A percentile compares a stretch with the other conserved stretches of the same genome.
phyloP scores from a whole-genome alignment of 2,888 invertebrate genomes.

The Epistrophe eligans region DNA sequence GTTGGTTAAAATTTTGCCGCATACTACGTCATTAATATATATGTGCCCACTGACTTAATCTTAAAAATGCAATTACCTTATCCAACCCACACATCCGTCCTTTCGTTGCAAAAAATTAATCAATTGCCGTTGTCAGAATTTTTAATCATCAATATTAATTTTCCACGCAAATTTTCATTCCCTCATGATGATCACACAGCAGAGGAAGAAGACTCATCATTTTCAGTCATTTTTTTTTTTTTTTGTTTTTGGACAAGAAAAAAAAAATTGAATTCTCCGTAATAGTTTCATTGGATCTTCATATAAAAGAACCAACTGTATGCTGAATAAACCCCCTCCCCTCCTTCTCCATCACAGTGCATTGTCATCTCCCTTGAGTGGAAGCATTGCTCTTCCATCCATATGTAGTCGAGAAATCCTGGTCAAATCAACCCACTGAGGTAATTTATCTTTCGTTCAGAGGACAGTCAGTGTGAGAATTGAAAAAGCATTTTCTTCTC shows the following conservation, averaged over 20 bases:
- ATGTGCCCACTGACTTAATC: slow-evolving; percentile 9
- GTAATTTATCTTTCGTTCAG: slow-evolving; percentile 75
- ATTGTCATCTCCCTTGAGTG: slow-evolving; percentile 58
- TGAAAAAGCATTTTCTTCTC: slow-evolving; percentile 37
- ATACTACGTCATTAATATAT: background rate
- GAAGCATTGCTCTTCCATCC: slow-evolving; percentile 23
- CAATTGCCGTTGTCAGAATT: slow-evolving; percentile 42
- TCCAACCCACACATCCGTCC: background rate
- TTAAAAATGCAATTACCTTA: slow-evolving; percentile 26
- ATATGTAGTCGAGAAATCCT: slow-evolving; percentile 16
- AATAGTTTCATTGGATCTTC: slow-evolving; percentile 47
- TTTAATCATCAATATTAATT: slow-evolving; percentile 64
- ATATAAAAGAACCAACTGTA: slow-evolving; percentile 2
- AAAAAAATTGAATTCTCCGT: slow-evolving; percentile 62
- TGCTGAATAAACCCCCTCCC: background rate
- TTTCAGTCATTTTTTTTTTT: slow-evolving; percentile 25
- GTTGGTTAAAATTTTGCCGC: background rate
- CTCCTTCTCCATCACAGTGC: too few relatives aligned
- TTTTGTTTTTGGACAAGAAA: background rate
- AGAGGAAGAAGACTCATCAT: slow-evolving; percentile 35
- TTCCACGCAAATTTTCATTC: slow-evolving; percentile 38
- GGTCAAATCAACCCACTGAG: slow-evolving; percentile 53
- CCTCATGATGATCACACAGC: slow-evolving; percentile 22
- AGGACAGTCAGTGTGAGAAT: slow-evolving; percentile 68
- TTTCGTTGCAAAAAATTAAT: slow-evolving; percentile 33